Evolutionary conservation across 2,888 invertebrate genomes (phyloP).

Genomic region (Thera britannica): DNA sequence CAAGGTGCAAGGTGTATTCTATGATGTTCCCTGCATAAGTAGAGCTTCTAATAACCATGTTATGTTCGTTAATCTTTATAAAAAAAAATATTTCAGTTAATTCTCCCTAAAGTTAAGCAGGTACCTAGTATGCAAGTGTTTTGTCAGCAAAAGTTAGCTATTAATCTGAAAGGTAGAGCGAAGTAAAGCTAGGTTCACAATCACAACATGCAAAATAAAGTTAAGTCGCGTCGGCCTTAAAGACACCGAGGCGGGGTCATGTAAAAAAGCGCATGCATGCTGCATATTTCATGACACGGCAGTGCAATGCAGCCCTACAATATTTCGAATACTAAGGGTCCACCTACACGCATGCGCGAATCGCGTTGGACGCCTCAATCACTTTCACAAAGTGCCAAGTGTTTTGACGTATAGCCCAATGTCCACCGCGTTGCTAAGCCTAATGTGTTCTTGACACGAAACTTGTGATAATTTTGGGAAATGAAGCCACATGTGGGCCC

Average conservation of each 20-base stretch:
- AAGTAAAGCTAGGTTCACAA: slow-evolving; percentile 17
- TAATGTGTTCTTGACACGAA: slow-evolving; percentile 83
- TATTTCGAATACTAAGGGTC: slow-evolving; percentile 37
- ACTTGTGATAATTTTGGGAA: slow-evolving; percentile 65
- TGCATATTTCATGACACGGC: slow-evolving; percentile 52
- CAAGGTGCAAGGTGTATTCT: too few species aligned
- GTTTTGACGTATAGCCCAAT: slow-evolving; percentile 77
- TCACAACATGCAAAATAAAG: not conserved
- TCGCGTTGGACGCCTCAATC: slow-evolving; percentile 74
- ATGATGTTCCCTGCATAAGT: too few species aligned
- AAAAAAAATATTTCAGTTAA: too few species aligned
- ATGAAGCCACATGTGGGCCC: slow-evolving; percentile 69
- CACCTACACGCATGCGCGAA: slow-evolving; percentile 73
- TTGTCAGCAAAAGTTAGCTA: too few species aligned
- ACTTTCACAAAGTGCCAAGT: slow-evolving; percentile 73
- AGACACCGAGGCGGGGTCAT: slow-evolving; percentile 5
- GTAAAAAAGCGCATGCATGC: slow-evolving; percentile 42
- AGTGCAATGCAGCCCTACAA: slow-evolving; percentile 49
- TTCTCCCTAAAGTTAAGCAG: too few species aligned
- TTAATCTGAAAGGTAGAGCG: too few species aligned
- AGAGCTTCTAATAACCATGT: too few species aligned
- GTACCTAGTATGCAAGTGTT: too few species aligned
- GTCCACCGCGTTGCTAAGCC: slow-evolving; percentile 61
- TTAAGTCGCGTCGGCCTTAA: too few species aligned
- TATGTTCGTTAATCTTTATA: too few species aligned